Evolutionary conservation across 2,797 vertebrate species (phyloP), one percentile per base, ranked within the genome.

Genomic region (Dermochelys coriacea): DNA sequence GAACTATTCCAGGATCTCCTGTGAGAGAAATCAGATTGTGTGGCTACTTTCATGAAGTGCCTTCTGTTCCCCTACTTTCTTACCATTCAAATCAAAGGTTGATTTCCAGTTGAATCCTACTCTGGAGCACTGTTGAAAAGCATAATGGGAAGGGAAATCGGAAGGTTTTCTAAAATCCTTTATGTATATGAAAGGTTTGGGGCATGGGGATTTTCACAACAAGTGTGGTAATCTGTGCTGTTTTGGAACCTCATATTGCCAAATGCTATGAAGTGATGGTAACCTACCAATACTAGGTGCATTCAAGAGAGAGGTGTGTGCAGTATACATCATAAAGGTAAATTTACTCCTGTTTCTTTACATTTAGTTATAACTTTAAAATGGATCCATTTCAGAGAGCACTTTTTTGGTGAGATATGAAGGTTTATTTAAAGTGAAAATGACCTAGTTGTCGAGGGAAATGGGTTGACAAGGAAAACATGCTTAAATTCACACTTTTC

Each of bases 391-490:
- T 87, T 45, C 12, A 21, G 47, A 87, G 49, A 85, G 47, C 7
- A 1, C 3, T 71, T 59, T 57, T 54, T 80, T 3, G 1, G 6
- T 27, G 11, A 41, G 85, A 34, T 21, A 37, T 85, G 37, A 31
- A 19, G 31, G 41, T 71, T 71, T 71, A 41, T 71, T 71, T 71
- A 61, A 81, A n/a, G 7, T 11, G 2, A 74, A 4, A 2, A 68
- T 80, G 29, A 49, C 90, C 87, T 94, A 27, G 7, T 77, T 88
- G 23, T 68, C 85, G 4, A 85, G 89, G 84, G 41, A 25, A 93
- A 91, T 49, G 81, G 90, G 87, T 68, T 81, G 18, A 34, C 88
- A 57, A 86, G 47, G 83, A 12, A 86, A 93, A 90, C 82, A 64
- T 3, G 1, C 75, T 31, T 47, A 82, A 37, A 5, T 81, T 85